Percentiles rank a stretch among this genome's conserved stretches.
Conservation (phyloP, 2,888 invertebrate genomes). For the Drosophila pseudotakahashii region DNA sequence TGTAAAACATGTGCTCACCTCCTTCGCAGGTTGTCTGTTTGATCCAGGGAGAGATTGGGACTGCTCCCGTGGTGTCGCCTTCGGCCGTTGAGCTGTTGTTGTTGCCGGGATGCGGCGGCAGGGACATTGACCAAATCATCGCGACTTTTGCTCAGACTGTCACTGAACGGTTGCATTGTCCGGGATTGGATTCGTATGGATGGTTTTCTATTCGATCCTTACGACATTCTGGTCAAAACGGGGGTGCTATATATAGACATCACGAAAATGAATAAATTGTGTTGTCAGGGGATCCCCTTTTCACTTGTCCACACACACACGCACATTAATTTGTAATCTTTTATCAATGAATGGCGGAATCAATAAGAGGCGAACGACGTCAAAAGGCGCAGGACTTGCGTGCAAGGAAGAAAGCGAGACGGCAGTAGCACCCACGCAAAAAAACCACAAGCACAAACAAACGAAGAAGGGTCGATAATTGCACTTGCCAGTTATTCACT, state of each 20-base stretch:
- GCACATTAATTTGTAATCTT: constrained; percentile 31
- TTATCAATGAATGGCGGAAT: constrained; percentile 51
- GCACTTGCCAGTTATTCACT: constrained; percentile 28
- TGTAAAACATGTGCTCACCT: constrained; percentile 65
- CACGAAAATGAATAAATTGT: constrained; percentile 8
- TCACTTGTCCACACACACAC: constrained; percentile 1
- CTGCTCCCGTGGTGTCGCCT: constrained; percentile 80
- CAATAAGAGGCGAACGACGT: constrained; percentile 36
- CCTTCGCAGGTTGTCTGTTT: constrained; percentile 82
- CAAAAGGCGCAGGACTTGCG: constrained; percentile 25
- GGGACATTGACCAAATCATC: constrained; percentile 82
- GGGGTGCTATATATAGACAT: constrained; percentile 2
- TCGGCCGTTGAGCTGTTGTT: constrained; percentile 60
- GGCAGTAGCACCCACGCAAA: constrained; percentile 23
- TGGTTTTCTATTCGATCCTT: constrained; percentile 37
- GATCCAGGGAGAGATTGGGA: constrained; percentile 80
- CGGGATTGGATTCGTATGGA: constrained; percentile 29
- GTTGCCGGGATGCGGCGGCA: constrained; percentile 65
- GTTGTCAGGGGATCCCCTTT: constrained; percentile 8
- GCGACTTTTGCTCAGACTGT: constrained; percentile 82
- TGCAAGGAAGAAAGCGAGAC: constrained; percentile 1
- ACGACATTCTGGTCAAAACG: constrained; percentile 61
- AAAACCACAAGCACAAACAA: background rate
- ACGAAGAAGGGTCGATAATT: constrained; percentile 15
- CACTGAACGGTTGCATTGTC: constrained; percentile 83